Base-by-base conservation (phyloP, 1,140 invertebrate genomes). In the Copidosoma floridanum region DNA sequence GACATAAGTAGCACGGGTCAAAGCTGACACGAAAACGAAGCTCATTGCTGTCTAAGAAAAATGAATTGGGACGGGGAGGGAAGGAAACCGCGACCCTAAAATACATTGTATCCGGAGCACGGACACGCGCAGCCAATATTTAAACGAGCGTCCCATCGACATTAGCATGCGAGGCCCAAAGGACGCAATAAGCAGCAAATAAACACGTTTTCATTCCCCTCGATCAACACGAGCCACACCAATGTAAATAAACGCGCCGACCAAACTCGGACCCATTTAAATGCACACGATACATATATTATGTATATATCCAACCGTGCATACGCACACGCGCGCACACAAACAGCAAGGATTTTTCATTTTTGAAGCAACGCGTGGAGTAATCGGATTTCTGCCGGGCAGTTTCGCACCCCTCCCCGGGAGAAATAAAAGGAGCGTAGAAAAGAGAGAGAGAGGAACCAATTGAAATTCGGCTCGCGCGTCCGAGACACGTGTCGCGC, bases 401-500 rank as follows among this genome's bases (percentile, higher is more conserved):
- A 50, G 47, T 48, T 48, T 27, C 2, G 46, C 43, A 46, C 43
- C 50, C 50, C 20, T 37, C 32, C 29, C 6, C 29, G 29, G 6
- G 29, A 32, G 29, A n/a, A n/a, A n/a, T n/a, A n/a, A n/a, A n/a
- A n/a, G n/a, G n/a, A n/a, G n/a, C n/a, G n/a, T n/a, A n/a, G n/a
- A n/a, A n/a, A n/a, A n/a, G n/a, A n/a, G n/a, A n/a, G n/a, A n/a
- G n/a, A n/a, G n/a, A n/a, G n/a, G n/a, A 12, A 26, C 38, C 53
- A 46, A 56, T 56, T 47, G 43, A 47, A 47, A 56, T 56, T 56
- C 35, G 35, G 44, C 35, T 38, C 44, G 44, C 29, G 54, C 54
- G 41, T 5, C 7, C n/a, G n/a, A 37, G 59, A 57, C 63, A 60
- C 67, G 67, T 60, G 64, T 48, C 63, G 41, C 24, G 2, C n/a